phyloP scores from a whole-genome alignment of 2,113 vertebrate genomes.

The Labeo catla region DNA sequence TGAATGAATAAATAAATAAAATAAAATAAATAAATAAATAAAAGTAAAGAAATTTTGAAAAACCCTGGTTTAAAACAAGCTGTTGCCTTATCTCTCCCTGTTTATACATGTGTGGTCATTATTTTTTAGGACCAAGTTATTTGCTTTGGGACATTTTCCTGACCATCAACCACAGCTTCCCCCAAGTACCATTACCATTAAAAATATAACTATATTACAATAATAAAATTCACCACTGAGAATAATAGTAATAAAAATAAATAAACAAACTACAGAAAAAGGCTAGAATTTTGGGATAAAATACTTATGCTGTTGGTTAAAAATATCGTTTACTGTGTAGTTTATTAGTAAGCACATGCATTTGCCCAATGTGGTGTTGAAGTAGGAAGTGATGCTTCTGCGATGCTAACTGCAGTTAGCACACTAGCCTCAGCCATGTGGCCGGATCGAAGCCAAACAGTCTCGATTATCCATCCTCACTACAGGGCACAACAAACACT shows the following conservation, averaged over 20 bases:
- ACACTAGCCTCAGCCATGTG: conserved; percentile 76
- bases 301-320: neutral
- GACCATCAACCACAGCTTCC: neutral
- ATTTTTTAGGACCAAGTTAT: too few relatives aligned
- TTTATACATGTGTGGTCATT: too few relatives aligned
- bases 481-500: too few relatives aligned
- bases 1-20: too few relatives aligned
- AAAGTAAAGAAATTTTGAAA: too few relatives aligned
- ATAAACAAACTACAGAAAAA: neutral
- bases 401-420: conserved; percentile 59
- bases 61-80: too few relatives aligned
- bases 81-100: too few relatives aligned
- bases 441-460: conserved; percentile 74
- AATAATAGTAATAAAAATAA: neutral
- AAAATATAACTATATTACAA: neutral
- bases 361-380: conserved; percentile 53
- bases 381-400: conserved; percentile 47
- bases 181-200: too few relatives aligned
- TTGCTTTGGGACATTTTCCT: neutral
- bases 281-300: neutral
- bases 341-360: conserved; percentile 15
- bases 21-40: too few relatives aligned
- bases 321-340: neutral
- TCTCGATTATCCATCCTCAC: neutral
- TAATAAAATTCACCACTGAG: neutral